Conservation (phyloP, 2,113 vertebrate species). For the Pyrgilauda ruficollis region DNA sequence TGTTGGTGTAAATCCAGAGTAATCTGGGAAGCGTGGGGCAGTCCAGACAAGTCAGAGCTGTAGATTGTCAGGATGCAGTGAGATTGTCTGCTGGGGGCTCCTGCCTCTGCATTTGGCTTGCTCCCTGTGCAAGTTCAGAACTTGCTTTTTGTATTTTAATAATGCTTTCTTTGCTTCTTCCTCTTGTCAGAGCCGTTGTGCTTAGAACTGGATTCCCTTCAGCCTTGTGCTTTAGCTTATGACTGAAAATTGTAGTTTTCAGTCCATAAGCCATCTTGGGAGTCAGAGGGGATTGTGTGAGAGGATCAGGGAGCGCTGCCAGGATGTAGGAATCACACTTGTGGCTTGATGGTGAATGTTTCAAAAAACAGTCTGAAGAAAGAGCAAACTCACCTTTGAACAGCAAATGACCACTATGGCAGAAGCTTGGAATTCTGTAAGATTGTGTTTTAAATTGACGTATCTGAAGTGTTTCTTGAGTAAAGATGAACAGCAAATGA, state of each 20-base stretch:
- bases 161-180: background rate
- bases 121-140: background rate
- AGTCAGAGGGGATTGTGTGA: background rate
- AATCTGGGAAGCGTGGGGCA: background rate
- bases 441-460: background rate
- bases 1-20: background rate
- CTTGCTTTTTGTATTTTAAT: background rate
- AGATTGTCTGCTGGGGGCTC: background rate
- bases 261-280: background rate
- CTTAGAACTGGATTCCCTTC: background rate
- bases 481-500: background rate
- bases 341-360: background rate
- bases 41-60: constrained; percentile 3
- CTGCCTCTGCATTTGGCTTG: background rate
- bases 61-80: background rate
- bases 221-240: background rate
- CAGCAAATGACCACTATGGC: background rate
- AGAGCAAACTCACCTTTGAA: background rate
- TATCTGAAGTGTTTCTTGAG: background rate
- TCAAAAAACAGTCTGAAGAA: background rate
- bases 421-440: background rate
- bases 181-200: background rate
- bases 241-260: background rate
- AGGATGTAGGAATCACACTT: background rate
- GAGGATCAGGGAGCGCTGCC: background rate